Conservation (phyloP, 2,797 vertebrate genomes). For the Sylvia borin region DNA sequence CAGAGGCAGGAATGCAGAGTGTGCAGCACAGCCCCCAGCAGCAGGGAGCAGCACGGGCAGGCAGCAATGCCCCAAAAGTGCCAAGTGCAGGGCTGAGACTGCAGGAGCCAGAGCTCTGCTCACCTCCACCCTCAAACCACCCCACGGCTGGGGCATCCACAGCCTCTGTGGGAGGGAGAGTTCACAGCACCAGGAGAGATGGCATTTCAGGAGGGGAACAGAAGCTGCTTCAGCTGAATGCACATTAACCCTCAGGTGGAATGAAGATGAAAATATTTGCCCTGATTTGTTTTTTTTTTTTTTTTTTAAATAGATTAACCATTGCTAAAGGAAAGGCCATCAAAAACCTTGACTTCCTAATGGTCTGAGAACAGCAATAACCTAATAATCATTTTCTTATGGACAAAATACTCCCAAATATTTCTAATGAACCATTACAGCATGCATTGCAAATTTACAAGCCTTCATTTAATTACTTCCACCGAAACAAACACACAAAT, state of each 20-base stretch:
- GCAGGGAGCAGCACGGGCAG: not conserved
- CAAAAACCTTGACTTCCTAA: not conserved
- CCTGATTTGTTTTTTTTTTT: not conserved
- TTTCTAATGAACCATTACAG: conserved; percentile 11
- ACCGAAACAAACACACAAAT: conserved; percentile 45
- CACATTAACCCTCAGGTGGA: conserved; percentile 16
- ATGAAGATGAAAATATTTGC: not conserved
- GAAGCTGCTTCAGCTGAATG: conserved; percentile 18
- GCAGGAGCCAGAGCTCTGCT: not conserved
- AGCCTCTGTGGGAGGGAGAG: not conserved
- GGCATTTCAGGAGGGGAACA: not conserved
- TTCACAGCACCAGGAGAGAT: not conserved
- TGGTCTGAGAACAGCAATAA: not conserved
- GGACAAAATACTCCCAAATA: conserved; percentile 34
- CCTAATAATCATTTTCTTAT: not conserved
- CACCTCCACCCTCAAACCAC: not conserved
- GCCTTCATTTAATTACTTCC: conserved; percentile 54
- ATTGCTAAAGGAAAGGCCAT: not conserved
- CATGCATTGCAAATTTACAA: conserved; percentile 13
- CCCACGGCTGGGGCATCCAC: not conserved
- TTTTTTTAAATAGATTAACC: not conserved
- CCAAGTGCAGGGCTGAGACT: not conserved
- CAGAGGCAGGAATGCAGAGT: not conserved
- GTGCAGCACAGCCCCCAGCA: not conserved
- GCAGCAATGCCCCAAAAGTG: not conserved